Percentiles rank a stretch among this genome's conserved stretches.
phyloP scores from a whole-genome alignment of 2,113 vertebrate genomes.

The Crotalus helleri region DNA sequence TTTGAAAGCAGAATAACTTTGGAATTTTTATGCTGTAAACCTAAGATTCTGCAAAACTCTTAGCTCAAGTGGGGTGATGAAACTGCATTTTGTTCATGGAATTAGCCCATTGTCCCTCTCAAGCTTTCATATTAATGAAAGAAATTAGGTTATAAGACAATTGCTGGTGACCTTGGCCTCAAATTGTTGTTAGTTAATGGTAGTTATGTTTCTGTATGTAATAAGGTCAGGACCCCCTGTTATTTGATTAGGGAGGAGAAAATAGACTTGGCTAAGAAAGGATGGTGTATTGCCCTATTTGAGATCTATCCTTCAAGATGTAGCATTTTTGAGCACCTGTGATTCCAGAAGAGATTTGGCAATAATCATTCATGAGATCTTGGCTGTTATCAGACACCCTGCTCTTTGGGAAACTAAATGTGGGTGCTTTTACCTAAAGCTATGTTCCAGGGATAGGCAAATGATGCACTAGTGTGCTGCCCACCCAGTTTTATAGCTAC shows the following conservation, averaged over 20 bases:
- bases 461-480: not conserved
- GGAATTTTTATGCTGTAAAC: not conserved
- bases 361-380: not conserved
- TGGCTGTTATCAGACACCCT: not conserved
- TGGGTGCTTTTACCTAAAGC: not conserved
- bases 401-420: not conserved
- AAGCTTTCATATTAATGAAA: not conserved
- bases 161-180: not conserved
- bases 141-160: not conserved
- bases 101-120: not conserved
- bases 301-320: not conserved
- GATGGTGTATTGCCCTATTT: not conserved
- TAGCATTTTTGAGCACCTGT: not conserved
- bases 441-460: not conserved
- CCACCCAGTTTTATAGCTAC: not conserved
- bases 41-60: not conserved
- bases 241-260: not conserved
- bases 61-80: not conserved
- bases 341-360: not conserved
- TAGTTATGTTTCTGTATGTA: not conserved
- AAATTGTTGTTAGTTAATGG: not conserved
- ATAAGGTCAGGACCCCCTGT: not conserved
- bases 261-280: not conserved
- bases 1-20: not conserved
- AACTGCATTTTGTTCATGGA: not conserved